Percentiles rank a stretch among this genome's conserved stretches.
phyloP scores from a whole-genome alignment of 2,113 vertebrate species.

The Oophaga pumilio region DNA sequence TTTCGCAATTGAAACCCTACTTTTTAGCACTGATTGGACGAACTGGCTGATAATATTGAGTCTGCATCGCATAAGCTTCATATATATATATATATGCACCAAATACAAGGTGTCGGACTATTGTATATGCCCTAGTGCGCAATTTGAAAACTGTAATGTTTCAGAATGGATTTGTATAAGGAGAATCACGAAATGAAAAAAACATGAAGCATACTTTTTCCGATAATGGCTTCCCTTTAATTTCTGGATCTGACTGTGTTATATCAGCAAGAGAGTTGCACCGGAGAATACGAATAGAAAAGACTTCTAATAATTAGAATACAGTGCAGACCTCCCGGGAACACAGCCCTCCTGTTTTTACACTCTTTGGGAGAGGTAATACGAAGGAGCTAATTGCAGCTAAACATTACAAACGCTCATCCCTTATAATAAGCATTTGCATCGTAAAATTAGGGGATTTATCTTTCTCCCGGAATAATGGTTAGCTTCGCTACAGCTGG shows the following conservation, averaged over 20 bases:
- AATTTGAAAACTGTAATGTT: too few species aligned
- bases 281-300: not conserved
- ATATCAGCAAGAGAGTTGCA: not conserved
- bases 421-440: not conserved
- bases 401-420: conserved; percentile 18
- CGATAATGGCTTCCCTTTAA: not conserved
- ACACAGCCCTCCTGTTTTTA: not conserved
- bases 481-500: not conserved
- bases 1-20: too few species aligned
- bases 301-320: not conserved
- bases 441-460: conserved; percentile 1
- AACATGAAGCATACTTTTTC: too few species aligned
- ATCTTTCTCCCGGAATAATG: not conserved
- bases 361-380: not conserved
- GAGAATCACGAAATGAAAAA: too few species aligned
- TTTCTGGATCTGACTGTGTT: not conserved
- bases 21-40: too few species aligned
- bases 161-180: too few species aligned
- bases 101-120: too few species aligned
- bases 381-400: not conserved
- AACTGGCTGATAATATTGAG: too few species aligned
- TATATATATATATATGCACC: too few species aligned
- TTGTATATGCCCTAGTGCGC: too few species aligned
- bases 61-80: too few species aligned
- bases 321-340: not conserved